phyloP scores from a whole-genome alignment of 2,888 invertebrate species.

The Alsophila aescularia region DNA sequence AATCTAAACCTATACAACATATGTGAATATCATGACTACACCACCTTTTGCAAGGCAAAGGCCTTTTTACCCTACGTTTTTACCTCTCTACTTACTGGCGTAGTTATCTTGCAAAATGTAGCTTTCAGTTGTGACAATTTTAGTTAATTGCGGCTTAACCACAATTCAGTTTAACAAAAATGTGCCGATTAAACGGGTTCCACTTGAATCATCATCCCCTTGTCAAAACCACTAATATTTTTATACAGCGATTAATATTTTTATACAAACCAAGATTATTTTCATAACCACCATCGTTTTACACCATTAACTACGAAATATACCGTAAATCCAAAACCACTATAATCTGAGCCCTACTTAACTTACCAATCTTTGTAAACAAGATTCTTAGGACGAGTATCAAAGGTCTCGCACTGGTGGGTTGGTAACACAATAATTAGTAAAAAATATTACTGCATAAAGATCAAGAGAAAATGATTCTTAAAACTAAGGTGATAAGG shows the following conservation, averaged over 20 bases:
- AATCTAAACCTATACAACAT: too few relatives aligned
- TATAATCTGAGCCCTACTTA: conserved; percentile 27
- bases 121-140: too few relatives aligned
- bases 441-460: conserved; percentile 22
- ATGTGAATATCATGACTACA: too few relatives aligned
- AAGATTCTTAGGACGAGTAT: conserved; percentile 28
- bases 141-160: too few relatives aligned
- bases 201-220: not conserved
- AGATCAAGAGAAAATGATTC: conserved; percentile 4
- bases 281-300: conserved; percentile 27
- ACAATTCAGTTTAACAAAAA: too few relatives aligned
- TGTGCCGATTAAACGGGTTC: too few relatives aligned
- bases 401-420: conserved; percentile 35
- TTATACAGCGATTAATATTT: conserved; percentile 22
- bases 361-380: conserved; percentile 24
- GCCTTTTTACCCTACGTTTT: too few relatives aligned
- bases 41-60: too few relatives aligned
- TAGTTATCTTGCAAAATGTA: too few relatives aligned
- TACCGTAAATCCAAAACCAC: conserved; percentile 32
- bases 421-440: conserved; percentile 32
- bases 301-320: conserved; percentile 29
- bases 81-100: too few relatives aligned
- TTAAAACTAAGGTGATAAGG: conserved; percentile 1
- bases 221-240: conserved; percentile 12
- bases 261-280: conserved; percentile 31